phyloP scores from a whole-genome alignment of 2,113 vertebrate species.

The Poecilia latipinna region DNA sequence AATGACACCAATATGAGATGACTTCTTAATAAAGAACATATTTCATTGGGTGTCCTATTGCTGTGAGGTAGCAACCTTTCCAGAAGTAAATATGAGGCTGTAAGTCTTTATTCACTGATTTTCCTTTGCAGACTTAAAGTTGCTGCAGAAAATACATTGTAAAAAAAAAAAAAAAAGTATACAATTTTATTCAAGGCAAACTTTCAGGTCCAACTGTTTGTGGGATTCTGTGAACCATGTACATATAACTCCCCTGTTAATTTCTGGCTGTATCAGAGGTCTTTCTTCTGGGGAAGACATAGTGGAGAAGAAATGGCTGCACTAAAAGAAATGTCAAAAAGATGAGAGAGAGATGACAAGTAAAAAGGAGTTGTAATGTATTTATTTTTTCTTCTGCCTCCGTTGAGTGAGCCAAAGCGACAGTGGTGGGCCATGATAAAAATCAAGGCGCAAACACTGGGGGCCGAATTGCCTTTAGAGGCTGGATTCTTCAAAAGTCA shows the following conservation, averaged over 20 bases:
- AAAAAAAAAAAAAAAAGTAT: no score
- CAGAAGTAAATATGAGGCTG: background rate
- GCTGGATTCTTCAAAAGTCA: conserved; percentile 9
- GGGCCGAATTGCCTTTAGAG: conserved; percentile 22
- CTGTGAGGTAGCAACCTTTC: conserved; percentile 2
- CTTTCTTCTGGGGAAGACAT: conserved; percentile 31
- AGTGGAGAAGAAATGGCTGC: conserved; percentile 21
- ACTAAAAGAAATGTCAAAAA: conserved; percentile 18
- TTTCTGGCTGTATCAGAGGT: conserved; percentile 9
- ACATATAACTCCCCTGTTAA: conserved; percentile 15
- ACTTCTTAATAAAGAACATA: no score
- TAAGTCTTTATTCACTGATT: no score
- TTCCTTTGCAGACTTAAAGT: no score
- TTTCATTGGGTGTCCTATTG: no score
- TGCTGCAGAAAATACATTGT: no score
- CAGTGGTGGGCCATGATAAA: conserved; percentile 1
- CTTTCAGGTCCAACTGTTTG: conserved; percentile 14
- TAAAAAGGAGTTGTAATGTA: background rate
- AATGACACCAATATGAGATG: no score
- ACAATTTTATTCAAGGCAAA: conserved; percentile 25
- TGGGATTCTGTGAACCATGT: conserved; percentile 18
- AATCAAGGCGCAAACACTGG: background rate
- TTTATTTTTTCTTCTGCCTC: background rate
- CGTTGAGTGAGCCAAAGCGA: background rate
- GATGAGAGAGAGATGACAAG: conserved; percentile 21